Evolutionary conservation across 37 sponge, comb jelly and placozoan genomes (phyloP).

Genomic region (Bolinopsis microptera): DNA sequence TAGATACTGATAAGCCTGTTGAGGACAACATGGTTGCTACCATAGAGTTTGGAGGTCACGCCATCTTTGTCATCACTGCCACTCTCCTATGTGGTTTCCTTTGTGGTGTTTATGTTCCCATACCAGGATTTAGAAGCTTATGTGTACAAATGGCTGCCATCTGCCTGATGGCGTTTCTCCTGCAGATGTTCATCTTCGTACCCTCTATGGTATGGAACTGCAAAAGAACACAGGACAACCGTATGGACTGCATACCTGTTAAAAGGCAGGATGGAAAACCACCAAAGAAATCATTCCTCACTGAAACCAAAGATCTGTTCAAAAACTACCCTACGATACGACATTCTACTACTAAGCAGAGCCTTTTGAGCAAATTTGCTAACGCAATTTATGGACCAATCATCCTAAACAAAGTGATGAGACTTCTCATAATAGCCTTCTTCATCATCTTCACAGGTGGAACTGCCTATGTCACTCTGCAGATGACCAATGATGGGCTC

Average conservation of each 20-base stretch:
- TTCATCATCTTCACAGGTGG: neutral
- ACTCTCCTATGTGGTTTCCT: constrained; percentile 52
- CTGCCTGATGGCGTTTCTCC: neutral
- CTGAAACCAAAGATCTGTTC: constrained; percentile 51
- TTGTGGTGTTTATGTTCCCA: constrained; percentile 60
- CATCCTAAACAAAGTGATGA: constrained; percentile 39
- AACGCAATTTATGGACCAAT: constrained; percentile 38
- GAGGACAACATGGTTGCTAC: constrained; percentile 38
- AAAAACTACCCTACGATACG: constrained; percentile 34
- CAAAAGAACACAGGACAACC: constrained; percentile 55
- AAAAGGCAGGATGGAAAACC: constrained; percentile 62
- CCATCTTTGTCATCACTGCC: constrained; percentile 39
- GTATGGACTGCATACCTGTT: constrained; percentile 44
- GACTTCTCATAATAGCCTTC: neutral
- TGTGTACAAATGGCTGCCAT: constrained; percentile 16
- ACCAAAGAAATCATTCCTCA: constrained; percentile 47
- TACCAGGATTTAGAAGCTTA: constrained; percentile 31
- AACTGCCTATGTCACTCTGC: constrained; percentile 25
- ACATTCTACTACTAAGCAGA: constrained; percentile 53
- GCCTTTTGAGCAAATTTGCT: constrained; percentile 52
- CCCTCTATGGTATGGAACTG: constrained; percentile 60
- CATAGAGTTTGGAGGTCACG: constrained; percentile 44
- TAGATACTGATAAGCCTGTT: constrained; percentile 54
- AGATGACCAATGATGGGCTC: constrained; percentile 33
- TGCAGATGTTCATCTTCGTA: neutral